A percentile compares a stretch with the other conserved stretches of the same genome.
These are phyloP conservation scores for Bufo gargarizans DNA, from an alignment of 2,113 vertebrate genomes.

Conservation along the genomic window DNA sequence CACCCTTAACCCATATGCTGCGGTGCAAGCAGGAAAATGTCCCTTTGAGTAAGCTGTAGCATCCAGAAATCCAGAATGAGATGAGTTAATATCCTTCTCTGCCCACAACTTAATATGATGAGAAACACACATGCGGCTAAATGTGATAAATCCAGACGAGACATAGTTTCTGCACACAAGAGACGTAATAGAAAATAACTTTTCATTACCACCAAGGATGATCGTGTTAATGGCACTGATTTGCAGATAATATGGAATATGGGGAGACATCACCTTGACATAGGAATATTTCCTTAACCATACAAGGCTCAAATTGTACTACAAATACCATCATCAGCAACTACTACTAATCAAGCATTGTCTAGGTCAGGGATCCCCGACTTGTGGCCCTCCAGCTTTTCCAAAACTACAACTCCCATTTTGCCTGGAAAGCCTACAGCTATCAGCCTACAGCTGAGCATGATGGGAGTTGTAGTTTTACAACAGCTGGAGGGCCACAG, in stretches of 20 bases:
- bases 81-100: conserved; percentile 17
- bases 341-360: not conserved
- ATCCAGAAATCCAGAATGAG: not conserved
- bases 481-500: too few species aligned
- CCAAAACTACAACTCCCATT: too few species aligned
- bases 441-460: too few species aligned
- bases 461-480: too few species aligned
- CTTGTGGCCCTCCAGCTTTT: too few species aligned
- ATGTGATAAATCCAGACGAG: not conserved
- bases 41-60: not conserved
- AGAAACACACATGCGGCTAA: not conserved
- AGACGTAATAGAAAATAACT: not conserved
- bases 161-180: not conserved
- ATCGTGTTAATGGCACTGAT: not conserved
- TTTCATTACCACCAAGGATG: not conserved
- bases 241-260: not conserved
- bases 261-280: not conserved
- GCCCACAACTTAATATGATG: conserved; percentile 12
- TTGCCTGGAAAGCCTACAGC: too few species aligned
- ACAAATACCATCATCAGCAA: too few species aligned
- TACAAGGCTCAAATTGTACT: not conserved
- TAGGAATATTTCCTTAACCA: not conserved
- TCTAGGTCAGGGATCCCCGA: too few species aligned
- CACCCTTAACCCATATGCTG: conserved; percentile 51
- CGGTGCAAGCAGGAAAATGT: not conserved